Evolutionary conservation across 2,113 vertebrate species (phyloP).

Genomic region (Pelusios castaneus): DNA sequence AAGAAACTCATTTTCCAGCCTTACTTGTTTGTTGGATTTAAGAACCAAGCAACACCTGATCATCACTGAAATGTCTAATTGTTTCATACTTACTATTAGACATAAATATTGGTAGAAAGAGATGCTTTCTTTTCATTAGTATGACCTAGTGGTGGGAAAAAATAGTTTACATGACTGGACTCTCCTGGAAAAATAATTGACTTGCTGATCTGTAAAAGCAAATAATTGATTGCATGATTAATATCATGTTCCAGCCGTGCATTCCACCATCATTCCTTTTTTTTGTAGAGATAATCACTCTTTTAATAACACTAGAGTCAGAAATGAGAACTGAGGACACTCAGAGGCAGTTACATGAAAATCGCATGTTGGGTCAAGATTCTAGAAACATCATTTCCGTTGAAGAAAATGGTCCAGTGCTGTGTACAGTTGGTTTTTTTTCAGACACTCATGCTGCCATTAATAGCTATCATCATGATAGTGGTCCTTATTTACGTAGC

Average conservation of each 20-base stretch:
- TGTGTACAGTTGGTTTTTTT: rapidly evolving
- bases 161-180: background rate
- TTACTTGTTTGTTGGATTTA: background rate
- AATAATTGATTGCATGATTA: background rate
- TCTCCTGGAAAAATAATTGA: background rate
- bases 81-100: background rate
- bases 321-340: background rate
- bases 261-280: background rate
- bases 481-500: background rate
- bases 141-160: background rate
- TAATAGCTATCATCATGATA: background rate
- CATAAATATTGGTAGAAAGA: background rate
- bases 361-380: rapidly evolving
- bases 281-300: background rate
- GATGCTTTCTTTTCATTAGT: background rate
- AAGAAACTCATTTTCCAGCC: background rate
- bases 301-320: background rate
- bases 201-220: background rate
- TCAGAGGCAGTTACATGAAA: background rate
- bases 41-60: background rate
- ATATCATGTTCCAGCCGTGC: background rate
- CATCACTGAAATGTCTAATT: background rate
- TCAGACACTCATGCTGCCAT: rapidly evolving
- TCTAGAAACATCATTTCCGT: background rate
- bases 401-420: background rate